Evolutionary conservation across 2,888 invertebrate genomes (phyloP).

Genomic region (Oligia latruncula): DNA sequence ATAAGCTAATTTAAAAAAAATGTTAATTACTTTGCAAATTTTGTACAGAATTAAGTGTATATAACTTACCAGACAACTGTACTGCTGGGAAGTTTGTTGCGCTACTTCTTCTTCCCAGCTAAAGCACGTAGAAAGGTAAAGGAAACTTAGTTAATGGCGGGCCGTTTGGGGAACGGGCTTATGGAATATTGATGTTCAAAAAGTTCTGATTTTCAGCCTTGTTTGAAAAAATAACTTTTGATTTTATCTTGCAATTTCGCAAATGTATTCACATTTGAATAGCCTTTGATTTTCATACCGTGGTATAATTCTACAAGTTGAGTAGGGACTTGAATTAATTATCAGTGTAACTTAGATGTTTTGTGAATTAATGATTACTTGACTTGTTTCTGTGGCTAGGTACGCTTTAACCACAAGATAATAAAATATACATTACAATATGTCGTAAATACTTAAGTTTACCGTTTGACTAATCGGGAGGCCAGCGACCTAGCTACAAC

Average conservation of each 20-base stretch:
- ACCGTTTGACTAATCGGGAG: no score
- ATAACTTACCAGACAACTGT: not conserved
- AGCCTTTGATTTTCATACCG: conserved; percentile 1
- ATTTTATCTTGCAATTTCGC: not conserved
- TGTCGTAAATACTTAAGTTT: no score
- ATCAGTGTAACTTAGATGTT: not conserved
- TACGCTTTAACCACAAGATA: not conserved
- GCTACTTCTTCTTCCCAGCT: not conserved
- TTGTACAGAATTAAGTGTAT: not conserved
- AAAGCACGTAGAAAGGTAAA: not conserved
- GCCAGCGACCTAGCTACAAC: no score
- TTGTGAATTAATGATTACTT: not conserved
- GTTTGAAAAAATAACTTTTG: not conserved
- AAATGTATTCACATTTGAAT: not conserved
- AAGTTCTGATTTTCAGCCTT: not conserved
- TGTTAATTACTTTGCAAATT: not conserved
- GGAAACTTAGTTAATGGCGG: not conserved
- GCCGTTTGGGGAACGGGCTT: not conserved
- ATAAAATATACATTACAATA: no score
- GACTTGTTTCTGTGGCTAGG: not conserved
- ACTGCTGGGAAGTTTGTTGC: not conserved
- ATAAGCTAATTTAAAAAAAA: no score
- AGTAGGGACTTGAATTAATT: not conserved
- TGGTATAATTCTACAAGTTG: not conserved
- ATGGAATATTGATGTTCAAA: not conserved